Evolutionary conservation across 1,140 invertebrate genomes (phyloP), one percentile per base, ranked within the genome.

Genomic region (Conopomorpha cramerella): DNA sequence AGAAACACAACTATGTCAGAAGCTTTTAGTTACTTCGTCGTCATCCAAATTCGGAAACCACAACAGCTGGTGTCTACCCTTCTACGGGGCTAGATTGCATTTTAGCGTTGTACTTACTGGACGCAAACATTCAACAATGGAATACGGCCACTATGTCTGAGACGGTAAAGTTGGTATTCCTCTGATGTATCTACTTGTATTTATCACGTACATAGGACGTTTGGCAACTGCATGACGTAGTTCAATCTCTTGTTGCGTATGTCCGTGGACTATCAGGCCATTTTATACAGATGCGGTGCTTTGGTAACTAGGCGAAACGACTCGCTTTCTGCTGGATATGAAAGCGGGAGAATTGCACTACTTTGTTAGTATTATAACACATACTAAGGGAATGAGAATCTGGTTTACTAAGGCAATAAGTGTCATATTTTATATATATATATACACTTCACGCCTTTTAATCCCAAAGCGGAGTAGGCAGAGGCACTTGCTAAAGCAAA

Each of bases 221-320:
- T 49, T 43, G 39, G 40, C 43, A n/a, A 14, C 13, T 28, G 23
- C 39, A 35, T 41, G 34, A 43, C 34, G 44, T 49, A n/a, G n/a
- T 66, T 66, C 65, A 73, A 70, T 73, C 68, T 66, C 58, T 66
- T 64, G 63, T 66, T 57, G 53, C 55, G 53, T 55, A 54, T 56
- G 51, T 53, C 55, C 51, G 34, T 39, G 47, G 48, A 43, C 53
- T 61, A 65, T 57, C 51, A 50, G 58, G 57, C 55, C 55, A 58
- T 70, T 70, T 45, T 46, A 50, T 49, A 51, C 65, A 67, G 59
- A 70, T 62, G 60, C 57, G 59, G n/a, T 54, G 62, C 57, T 55
- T 55, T 44, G 49, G 45, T 45, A 48, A 43, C 51, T 42, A 49
- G 53, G 50, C 49, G 46, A 38, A 62, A 66, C n/a, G n/a, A 63